Percentiles rank a stretch among this genome's conserved stretches.
Conservation (phyloP, 2,888 invertebrate genomes). For the Exocentrus adspersus region DNA sequence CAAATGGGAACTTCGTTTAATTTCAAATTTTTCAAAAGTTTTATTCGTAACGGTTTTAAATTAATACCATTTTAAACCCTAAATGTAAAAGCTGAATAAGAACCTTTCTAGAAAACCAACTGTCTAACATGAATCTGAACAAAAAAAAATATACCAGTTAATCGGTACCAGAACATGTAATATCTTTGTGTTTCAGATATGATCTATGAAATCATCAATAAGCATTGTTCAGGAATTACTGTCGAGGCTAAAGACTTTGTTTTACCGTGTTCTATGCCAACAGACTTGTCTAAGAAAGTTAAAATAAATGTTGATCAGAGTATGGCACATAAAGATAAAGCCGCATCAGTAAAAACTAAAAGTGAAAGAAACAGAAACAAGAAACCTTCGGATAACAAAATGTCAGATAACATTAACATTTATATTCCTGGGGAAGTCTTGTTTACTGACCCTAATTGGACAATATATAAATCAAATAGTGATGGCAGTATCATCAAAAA, state of each 20-base stretch:
- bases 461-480: constrained; percentile 34
- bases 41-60: too few species aligned
- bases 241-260: constrained; percentile 35
- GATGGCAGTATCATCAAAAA: constrained; percentile 26
- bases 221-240: constrained; percentile 17
- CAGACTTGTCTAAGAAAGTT: background rate
- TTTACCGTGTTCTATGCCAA: constrained; percentile 19
- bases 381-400: constrained; percentile 22
- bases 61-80: too few species aligned
- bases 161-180: too few species aligned
- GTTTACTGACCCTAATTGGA: constrained; percentile 41
- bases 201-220: constrained; percentile 37
- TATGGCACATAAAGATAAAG: constrained; percentile 6
- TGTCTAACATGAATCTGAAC: too few species aligned
- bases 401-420: constrained; percentile 26
- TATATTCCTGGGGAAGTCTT: constrained; percentile 46
- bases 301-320: background rate
- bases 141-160: too few species aligned
- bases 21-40: too few species aligned
- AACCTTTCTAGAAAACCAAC: too few species aligned
- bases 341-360: constrained; percentile 22
- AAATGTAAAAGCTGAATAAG: too few species aligned
- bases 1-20: too few species aligned
- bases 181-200: constrained; percentile 22
- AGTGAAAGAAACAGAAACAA: constrained; percentile 23